phyloP scores from a whole-genome alignment of 37 sponge, comb jelly and placozoan genomes.

The Halisarca cf. caerulea region DNA sequence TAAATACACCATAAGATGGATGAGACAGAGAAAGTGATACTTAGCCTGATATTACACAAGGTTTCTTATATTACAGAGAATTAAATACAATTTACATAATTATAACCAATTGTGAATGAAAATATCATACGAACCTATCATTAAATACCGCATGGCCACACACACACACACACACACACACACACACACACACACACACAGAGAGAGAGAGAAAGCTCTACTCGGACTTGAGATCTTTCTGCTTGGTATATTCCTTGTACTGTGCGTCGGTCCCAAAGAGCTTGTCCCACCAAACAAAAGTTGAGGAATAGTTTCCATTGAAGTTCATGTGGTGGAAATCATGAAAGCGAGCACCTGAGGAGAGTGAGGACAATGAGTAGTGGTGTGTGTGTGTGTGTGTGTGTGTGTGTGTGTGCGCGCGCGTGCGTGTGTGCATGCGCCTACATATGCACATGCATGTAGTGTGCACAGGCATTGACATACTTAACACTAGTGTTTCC shows the following conservation, averaged over 20 bases:
- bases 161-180: too few species aligned
- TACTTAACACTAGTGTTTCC: too few species aligned
- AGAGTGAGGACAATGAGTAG: not conserved
- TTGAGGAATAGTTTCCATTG: conserved; percentile 82
- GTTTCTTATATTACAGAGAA: too few species aligned
- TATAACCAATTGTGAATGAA: too few species aligned
- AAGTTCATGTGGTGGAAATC: conserved; percentile 94
- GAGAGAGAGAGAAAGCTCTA: too few species aligned
- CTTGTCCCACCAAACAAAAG: conserved; percentile 88
- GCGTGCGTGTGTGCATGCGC: not conserved
- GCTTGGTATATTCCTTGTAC: conserved; percentile 59
- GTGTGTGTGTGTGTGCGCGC: conserved; percentile 10
- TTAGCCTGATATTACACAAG: too few species aligned
- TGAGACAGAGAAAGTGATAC: too few species aligned
- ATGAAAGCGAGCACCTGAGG: conserved; percentile 77
- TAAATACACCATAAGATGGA: too few species aligned
- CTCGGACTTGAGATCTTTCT: not conserved
- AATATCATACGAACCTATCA: too few species aligned
- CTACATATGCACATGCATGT: not conserved
- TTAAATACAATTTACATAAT: too few species aligned
- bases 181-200: too few species aligned
- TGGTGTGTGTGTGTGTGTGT: conserved; percentile 8
- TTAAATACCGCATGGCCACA: too few species aligned
- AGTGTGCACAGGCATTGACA: not conserved
- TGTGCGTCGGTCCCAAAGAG: conserved; percentile 85